A percentile compares a stretch with the other conserved stretches of the same genome.
Conservation (phyloP, 1,140 invertebrate genomes). For the Drosophila eugracilis region DNA sequence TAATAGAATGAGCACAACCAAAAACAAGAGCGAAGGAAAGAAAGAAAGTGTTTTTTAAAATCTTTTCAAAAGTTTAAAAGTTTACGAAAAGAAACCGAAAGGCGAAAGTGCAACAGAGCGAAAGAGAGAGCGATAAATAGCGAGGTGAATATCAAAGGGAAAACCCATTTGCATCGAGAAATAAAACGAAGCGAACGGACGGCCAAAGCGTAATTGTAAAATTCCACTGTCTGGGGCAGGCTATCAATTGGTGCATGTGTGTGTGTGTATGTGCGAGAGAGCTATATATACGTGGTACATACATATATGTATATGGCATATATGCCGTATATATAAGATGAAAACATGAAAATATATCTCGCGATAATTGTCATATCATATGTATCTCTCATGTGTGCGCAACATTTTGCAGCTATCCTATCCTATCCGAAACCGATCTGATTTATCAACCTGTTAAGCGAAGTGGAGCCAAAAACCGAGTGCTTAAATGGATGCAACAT, state of each 20-base stretch:
- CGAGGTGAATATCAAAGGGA: conserved; percentile 79
- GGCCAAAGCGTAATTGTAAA: conserved; percentile 82
- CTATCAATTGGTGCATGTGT: conserved; percentile 37
- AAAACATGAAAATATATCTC: conserved; percentile 55
- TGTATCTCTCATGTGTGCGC: conserved; percentile 63
- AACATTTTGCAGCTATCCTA: conserved; percentile 54
- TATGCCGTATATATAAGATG: conserved; percentile 42
- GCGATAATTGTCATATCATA: conserved; percentile 36
- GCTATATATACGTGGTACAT: conserved; percentile 19
- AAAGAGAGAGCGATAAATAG: conserved; percentile 31
- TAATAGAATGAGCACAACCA: conserved; percentile 76
- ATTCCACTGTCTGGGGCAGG: conserved; percentile 79
- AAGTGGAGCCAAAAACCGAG: conserved; percentile 74
- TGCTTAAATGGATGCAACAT: conserved; percentile 98
- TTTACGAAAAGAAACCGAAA: conserved; percentile 58
- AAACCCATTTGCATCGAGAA: conserved; percentile 75
- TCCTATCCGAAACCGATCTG: conserved; percentile 22
- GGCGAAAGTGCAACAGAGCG: conserved; percentile 74
- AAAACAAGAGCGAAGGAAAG: conserved; percentile 59
- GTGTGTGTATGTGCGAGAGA: conserved; percentile 37
- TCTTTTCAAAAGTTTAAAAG: conserved; percentile 48
- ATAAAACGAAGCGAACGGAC: conserved; percentile 68
- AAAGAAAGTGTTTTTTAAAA: conserved; percentile 74
- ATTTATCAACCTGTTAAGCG: conserved; percentile 42
- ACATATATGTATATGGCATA: conserved; percentile 1